A percentile compares a stretch with the other conserved stretches of the same genome.
phyloP scores from a whole-genome alignment of 2,888 invertebrate genomes.

The Desoria tigrina region DNA sequence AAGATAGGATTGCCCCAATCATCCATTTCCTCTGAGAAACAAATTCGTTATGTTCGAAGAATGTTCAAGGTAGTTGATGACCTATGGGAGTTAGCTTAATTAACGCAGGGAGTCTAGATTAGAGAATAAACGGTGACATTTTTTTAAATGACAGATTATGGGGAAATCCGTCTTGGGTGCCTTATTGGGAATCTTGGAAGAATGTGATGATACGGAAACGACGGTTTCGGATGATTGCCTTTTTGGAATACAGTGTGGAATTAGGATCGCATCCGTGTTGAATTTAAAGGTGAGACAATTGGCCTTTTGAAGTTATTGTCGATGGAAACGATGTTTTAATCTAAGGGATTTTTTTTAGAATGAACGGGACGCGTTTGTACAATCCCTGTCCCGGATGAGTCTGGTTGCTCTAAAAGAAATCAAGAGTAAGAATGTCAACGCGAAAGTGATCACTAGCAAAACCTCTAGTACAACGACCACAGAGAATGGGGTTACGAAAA shows the following conservation, averaged over 20 bases:
- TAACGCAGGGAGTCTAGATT: no score
- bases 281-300: conserved; percentile 34
- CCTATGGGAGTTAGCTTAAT: no score
- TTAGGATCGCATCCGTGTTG: conserved; percentile 38
- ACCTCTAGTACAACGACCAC: conserved; percentile 41
- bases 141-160: conserved; percentile 26
- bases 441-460: conserved; percentile 35
- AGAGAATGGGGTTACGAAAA: conserved; percentile 47
- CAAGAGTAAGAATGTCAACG: conserved; percentile 36
- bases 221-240: conserved; percentile 38
- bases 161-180: conserved; percentile 37
- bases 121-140: no score
- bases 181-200: conserved; percentile 30
- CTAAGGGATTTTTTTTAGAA: conserved; percentile 21
- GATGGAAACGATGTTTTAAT: conserved; percentile 7
- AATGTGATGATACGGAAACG: conserved; percentile 16
- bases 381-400: conserved; percentile 34
- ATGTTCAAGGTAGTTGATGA: conserved; percentile 23
- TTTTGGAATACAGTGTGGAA: conserved; percentile 38
- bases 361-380: conserved; percentile 42
- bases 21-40: conserved; percentile 9
- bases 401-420: conserved; percentile 40
- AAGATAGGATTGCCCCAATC: conserved; percentile 19
- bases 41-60: conserved; percentile 14
- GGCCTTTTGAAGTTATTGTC: neutral